Percentiles rank a stretch among this genome's conserved stretches.
Evolutionary conservation across 23 tunicate genomes (phyloP).

Genomic region (Ascidia mentula): DNA sequence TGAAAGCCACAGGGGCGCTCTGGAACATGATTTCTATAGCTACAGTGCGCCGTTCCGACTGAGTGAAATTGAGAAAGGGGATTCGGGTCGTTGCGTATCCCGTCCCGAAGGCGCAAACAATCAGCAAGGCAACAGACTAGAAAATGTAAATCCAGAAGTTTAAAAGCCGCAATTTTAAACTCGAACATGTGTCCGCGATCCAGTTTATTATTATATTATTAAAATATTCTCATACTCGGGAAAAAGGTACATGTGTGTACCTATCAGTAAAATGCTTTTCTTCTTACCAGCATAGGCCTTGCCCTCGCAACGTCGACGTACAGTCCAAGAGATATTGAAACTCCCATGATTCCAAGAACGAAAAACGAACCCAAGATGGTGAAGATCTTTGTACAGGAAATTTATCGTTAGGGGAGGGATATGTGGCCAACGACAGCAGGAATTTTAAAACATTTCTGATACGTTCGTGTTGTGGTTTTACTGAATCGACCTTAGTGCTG

Average conservation of each 20-base stretch:
- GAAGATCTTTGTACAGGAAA: not conserved
- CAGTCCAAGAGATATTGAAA: not conserved
- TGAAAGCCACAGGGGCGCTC: slow-evolving; percentile 9
- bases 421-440: no score
- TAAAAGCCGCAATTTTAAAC: not conserved
- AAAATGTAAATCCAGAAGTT: not conserved
- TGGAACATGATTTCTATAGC: slow-evolving; percentile 24
- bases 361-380: not conserved
- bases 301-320: not conserved
- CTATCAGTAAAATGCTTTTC: no score
- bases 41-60: slow-evolving; percentile 10
- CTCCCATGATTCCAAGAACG: not conserved
- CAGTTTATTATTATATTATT: no score
- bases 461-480: no score
- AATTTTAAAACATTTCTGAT: no score
- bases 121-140: not conserved
- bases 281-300: no score
- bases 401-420: no score
- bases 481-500: no score
- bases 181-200: no score
- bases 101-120: not conserved
- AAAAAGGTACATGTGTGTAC: no score
- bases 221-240: no score
- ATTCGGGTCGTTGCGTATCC: slow-evolving; percentile 9
- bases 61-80: slow-evolving; percentile 3